Base-by-base conservation (phyloP, 2,113 vertebrate species). In the Xenus cinereus region DNA sequence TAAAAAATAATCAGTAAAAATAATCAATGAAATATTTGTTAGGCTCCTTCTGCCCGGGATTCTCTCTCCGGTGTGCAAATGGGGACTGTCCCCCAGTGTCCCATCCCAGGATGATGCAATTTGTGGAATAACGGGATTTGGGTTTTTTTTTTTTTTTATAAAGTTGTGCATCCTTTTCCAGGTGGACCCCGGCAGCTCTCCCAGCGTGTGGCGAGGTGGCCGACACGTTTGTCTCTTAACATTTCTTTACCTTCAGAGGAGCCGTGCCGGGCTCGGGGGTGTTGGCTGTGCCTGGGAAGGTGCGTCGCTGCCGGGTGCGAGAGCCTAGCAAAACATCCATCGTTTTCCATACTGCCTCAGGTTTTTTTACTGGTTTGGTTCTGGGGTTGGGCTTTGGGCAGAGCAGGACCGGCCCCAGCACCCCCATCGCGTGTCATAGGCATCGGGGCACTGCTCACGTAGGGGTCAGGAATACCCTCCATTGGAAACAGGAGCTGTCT, bases 371-470 rank as follows among this genome's bases (percentile, higher is more conserved):
- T 45, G 88, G 2, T 14, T 67, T 39, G 53, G 17, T 45, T 45
- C 17, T 62, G 67, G 68, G 41, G 6, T 5, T 35, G 64, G 28
- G 18, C 24, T n/a, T 18, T n/a, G 54, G 51, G 32, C 39, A 35
- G 12, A 14, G 50, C 64, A 32, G 77, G 57, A 39, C 7, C 4
- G 1, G 51, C 43, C 72, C 37, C 45, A 45, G 71, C 50, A 5
- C 20, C 0, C 2, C 63, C 32, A 24, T 48, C 6, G 7, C 1
- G 1, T 43, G 27, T 41, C 0, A 0, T 23, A 3, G 15, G 1
- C 76, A 1, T 8, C 1, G 1, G 0, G 1, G 1, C 11, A 45
- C 28, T 3, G 0, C 6, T 32, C 27, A 7, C 0, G 32, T 1
- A 5, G 59, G 43, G 59, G 1, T 57, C 10, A 20, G 69, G 12